These are phyloP conservation scores for Chrysolina oricalcia DNA, from an alignment of 2,888 invertebrate genomes.

Conservation along the genomic window DNA sequence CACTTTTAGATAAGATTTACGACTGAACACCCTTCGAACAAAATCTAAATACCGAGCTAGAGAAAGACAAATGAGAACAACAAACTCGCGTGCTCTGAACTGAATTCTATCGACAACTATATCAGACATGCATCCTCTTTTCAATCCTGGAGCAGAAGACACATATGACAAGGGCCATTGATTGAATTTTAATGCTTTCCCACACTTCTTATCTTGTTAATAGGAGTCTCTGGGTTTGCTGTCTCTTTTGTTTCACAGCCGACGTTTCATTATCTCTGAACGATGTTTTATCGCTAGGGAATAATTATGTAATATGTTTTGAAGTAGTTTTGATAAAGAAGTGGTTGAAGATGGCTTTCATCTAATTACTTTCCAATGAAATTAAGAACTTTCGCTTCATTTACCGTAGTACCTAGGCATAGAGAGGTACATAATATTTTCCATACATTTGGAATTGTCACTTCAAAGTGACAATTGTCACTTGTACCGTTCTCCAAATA, in stretches of 20 bases:
- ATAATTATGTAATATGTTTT: conserved; percentile 27
- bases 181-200: conserved; percentile 52
- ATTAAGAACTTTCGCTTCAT: background rate
- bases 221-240: conserved; percentile 54
- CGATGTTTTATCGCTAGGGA: conserved; percentile 23
- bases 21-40: background rate
- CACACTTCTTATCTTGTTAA: conserved; percentile 59
- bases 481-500: no score
- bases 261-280: conserved; percentile 41
- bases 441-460: no score
- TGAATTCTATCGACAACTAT: conserved; percentile 14
- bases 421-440: no score
- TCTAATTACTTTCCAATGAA: conserved; percentile 6
- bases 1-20: background rate
- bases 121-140: conserved; percentile 23
- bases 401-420: background rate
- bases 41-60: background rate
- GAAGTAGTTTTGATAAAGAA: conserved; percentile 30
- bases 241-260: conserved; percentile 56
- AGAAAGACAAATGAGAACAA: background rate
- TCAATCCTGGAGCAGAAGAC: conserved; percentile 20
- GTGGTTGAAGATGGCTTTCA: conserved; percentile 20
- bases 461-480: no score
- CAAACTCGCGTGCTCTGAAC: background rate
- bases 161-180: conserved; percentile 41